Evolutionary conservation across 2,888 invertebrate species (phyloP), one percentile per base, ranked within the genome.

Genomic region (Acanthosoma haemorrhoidale): DNA sequence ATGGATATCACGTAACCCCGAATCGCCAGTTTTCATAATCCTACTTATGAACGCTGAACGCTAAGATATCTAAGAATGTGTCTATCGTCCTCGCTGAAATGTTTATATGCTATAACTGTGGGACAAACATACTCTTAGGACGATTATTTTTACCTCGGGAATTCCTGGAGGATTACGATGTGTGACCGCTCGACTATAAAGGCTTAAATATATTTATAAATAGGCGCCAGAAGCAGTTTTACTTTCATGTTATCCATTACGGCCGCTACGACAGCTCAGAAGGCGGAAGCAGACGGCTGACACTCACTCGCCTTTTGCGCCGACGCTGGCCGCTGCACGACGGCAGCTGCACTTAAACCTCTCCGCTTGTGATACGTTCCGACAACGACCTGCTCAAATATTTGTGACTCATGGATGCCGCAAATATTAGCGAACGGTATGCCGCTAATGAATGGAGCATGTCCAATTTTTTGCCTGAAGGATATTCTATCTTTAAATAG

Each of bases 281-380:
- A 43, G 51, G 51, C 51, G 51, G 51, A 51, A 51, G 51, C 25
- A 51, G 51, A 6, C 51, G n/a, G n/a, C n/a, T n/a, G n/a, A n/a
- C n/a, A n/a, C n/a, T n/a, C n/a, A n/a, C n/a, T n/a, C 8, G n/a
- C 25, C 51, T 29, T 51, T 25, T 51, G 51, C 29, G 51, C 51
- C 51, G 21, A 51, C 25, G 29, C 21, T 51, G 25, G n/a, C n/a
- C 13, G 51, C 13, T n/a, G 51, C 13, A 25, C 25, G 5, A 4
- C 1, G 29, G 25, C 51, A 51, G 51, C 51, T 51, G 25, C 51
- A 5, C 29, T 25, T 25, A 21, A 25, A 29, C n/a, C 41, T 2
- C 11, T 21, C 18, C 1, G 0, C 13, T 2, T 21, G 1, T 8
- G n/a, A 13, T 29, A 43, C 13, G 43, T 43, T 43, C 43, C 43